Evolutionary conservation across 2,888 invertebrate genomes (phyloP).

Genomic region (Morinoia aosen): DNA sequence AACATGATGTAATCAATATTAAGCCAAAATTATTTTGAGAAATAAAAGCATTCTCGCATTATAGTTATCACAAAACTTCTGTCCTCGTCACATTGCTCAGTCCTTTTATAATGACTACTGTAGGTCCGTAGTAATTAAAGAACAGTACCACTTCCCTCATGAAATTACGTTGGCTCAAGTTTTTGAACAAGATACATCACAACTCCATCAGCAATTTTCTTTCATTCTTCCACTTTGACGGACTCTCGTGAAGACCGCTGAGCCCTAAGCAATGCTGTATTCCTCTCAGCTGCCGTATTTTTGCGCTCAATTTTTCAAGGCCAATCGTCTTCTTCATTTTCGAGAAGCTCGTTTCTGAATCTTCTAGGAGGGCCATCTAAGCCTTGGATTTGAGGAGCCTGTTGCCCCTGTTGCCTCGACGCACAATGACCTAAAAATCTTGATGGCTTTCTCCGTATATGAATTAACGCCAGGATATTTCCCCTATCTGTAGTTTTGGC

Average conservation of each 20-base stretch:
- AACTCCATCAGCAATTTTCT: background rate
- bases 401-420: background rate
- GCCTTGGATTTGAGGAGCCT: background rate
- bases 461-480: background rate
- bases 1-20: too few relatives aligned
- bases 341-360: background rate
- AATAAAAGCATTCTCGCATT: too few relatives aligned
- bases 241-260: background rate
- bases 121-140: too few relatives aligned
- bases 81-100: too few relatives aligned
- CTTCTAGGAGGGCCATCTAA: constrained; percentile 9
- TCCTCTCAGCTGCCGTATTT: background rate
- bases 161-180: background rate
- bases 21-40: too few relatives aligned
- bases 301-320: background rate
- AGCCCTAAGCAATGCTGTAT: background rate
- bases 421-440: constrained; percentile 10
- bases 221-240: background rate
- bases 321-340: background rate
- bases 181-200: background rate
- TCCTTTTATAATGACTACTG: too few relatives aligned
- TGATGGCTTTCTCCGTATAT: background rate
- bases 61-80: too few relatives aligned
- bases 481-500: too few relatives aligned
- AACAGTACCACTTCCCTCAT: background rate